Evolutionary conservation across 2,888 invertebrate genomes (phyloP).

Genomic region (Bhutanitis thaidina): DNA sequence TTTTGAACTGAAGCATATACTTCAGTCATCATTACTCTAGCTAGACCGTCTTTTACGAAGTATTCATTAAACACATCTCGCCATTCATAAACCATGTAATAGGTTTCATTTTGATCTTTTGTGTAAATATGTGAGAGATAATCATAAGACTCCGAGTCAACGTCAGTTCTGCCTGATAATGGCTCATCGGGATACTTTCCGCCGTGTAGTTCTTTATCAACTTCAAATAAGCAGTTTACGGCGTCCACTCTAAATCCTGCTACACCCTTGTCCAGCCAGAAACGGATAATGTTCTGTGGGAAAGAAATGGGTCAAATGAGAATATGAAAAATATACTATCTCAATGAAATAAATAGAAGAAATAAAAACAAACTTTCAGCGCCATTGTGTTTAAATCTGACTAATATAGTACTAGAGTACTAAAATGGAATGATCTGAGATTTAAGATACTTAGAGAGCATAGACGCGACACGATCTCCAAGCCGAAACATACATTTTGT

Average conservation of each 20-base stretch:
- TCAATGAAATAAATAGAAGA: no score
- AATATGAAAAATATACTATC: no score
- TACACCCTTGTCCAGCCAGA: constrained; percentile 91
- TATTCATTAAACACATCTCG: constrained; percentile 81
- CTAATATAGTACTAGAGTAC: no score
- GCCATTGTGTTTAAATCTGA: no score
- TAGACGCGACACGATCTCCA: no score
- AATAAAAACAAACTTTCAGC: no score
- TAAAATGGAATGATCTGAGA: no score
- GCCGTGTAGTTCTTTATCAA: constrained; percentile 60
- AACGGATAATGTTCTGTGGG: constrained; percentile 81
- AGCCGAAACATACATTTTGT: no score
- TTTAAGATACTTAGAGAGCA: no score
- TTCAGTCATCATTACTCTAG: constrained; percentile 87
- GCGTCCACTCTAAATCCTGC: constrained; percentile 94
- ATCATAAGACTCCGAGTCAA: constrained; percentile 71
- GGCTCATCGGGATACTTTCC: constrained; percentile 80
- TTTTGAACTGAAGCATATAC: constrained; percentile 82
- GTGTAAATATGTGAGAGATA: constrained; percentile 83
- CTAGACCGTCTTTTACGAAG: constrained; percentile 56
- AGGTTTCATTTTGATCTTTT: constrained; percentile 80
- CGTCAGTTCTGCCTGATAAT: constrained; percentile 53
- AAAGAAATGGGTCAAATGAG: background rate
- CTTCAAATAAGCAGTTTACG: constrained; percentile 83
- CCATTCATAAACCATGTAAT: constrained; percentile 83